These are phyloP conservation scores for Lordiphosa collinella DNA, from an alignment of 1,140 invertebrate species.

Conservation along the genomic window DNA sequence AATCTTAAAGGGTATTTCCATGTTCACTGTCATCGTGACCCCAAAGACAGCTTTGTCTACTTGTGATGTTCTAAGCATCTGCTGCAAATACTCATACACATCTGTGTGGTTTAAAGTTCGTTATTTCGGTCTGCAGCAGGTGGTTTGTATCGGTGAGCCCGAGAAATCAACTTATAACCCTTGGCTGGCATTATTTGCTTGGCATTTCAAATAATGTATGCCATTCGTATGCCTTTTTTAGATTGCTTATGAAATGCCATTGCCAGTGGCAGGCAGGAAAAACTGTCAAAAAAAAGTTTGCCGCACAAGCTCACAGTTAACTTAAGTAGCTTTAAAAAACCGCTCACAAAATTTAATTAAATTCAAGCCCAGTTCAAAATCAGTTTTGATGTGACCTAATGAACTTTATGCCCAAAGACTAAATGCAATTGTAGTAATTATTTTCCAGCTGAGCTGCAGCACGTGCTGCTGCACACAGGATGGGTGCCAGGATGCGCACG, in stretches of 20 bases:
- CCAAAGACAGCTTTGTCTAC: neutral
- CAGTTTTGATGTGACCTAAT: neutral
- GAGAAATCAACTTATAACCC: neutral
- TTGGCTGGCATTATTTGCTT: slow-evolving; percentile 36
- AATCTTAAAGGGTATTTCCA: neutral
- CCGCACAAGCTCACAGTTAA: slow-evolving; percentile 61
- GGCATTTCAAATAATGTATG: slow-evolving; percentile 27
- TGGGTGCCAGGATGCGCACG: slow-evolving; percentile 31
- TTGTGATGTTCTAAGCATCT: slow-evolving; percentile 45
- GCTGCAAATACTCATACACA: slow-evolving; percentile 33
- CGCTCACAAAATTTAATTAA: slow-evolving; percentile 59
- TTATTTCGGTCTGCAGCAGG: slow-evolving; percentile 54
- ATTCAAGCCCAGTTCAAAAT: slow-evolving; percentile 50
- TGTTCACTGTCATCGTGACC: neutral
- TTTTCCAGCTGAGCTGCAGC: slow-evolving; percentile 46
- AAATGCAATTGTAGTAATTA: slow-evolving; percentile 70
- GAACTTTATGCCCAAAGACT: slow-evolving; percentile 40
- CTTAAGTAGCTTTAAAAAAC: slow-evolving; percentile 61
- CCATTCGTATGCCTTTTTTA: slow-evolving; percentile 12
- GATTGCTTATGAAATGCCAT: slow-evolving; percentile 30
- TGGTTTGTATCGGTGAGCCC: slow-evolving; percentile 50
- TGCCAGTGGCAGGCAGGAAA: slow-evolving; percentile 10
- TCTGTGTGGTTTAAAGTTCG: slow-evolving; percentile 26
- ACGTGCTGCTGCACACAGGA: slow-evolving; percentile 31
- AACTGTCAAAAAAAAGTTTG: slow-evolving; percentile 13